Evolutionary conservation across 2,888 invertebrate species (phyloP).

Genomic region (Tenthredo distinguenda): DNA sequence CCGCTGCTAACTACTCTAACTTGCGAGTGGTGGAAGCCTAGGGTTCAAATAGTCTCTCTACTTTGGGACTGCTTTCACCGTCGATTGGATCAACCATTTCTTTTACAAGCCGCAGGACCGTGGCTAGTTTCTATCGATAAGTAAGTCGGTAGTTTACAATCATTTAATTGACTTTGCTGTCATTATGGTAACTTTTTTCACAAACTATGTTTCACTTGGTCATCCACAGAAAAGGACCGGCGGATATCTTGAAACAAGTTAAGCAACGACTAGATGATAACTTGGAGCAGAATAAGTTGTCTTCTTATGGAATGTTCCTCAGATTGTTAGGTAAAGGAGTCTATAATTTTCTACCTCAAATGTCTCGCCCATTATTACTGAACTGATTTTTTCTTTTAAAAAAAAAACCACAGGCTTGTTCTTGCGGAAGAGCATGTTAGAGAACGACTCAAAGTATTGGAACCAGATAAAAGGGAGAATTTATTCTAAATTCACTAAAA

Average conservation of each 20-base stretch:
- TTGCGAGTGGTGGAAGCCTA: constrained; percentile 79
- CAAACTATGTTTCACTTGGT: neutral
- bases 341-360: neutral
- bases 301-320: constrained; percentile 79
- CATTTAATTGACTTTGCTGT: neutral
- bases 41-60: constrained; percentile 78
- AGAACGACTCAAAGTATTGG: constrained; percentile 74
- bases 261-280: constrained; percentile 72
- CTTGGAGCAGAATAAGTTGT: constrained; percentile 70
- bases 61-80: constrained; percentile 83
- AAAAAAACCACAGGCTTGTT: constrained; percentile 69
- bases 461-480: constrained; percentile 81
- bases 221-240: constrained; percentile 66
- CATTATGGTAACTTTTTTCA: neutral
- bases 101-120: constrained; percentile 77
- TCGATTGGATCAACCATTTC: constrained; percentile 80
- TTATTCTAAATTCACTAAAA: constrained; percentile 81
- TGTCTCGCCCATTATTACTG: neutral
- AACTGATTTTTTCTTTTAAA: neutral
- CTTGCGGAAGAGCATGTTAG: constrained; percentile 69
- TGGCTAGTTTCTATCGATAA: constrained; percentile 77
- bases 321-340: constrained; percentile 77
- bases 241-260: constrained; percentile 74
- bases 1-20: constrained; percentile 77
- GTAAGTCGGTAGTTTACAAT: constrained; percentile 71